Base-by-base conservation (phyloP, 2,888 invertebrate genomes). In the Drosophila yooni region DNA sequence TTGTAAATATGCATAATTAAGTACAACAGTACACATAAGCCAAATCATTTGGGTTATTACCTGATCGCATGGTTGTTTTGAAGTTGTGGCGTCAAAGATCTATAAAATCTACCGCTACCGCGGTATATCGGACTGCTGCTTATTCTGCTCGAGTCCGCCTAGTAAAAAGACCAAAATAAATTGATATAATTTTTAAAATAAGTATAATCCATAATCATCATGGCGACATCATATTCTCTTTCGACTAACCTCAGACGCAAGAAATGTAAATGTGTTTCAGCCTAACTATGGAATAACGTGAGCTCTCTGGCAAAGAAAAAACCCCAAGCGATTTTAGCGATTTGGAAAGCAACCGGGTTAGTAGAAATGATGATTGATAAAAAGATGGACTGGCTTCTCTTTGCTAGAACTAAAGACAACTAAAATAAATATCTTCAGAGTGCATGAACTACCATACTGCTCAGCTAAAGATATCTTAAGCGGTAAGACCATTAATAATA, bases 51-150 rank as follows among this genome's bases (percentile, higher is more conserved):
- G 6, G 7, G 25, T 18, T 33, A 29, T 72, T 82, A 88, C 89
- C 91, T 82, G 75, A 73, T 81, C 61, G 76, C 31, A 1, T 60
- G 58, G 56, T 59, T 58, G 11, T 94, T 93, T 40, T 94, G 94
- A 52, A 94, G 94, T 70, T 94, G 93, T 29, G 95, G 95, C 57
- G 95, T 95, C 68, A 94, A 92, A 60, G 94, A 94, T 43, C 95
- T 80, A n/a, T 88, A 72, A 48, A 87, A 70, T 56, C 56, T 27
- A 3, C 21, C 27, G 10, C 70, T 57, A 5, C 36, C 43, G 10
- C 46, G 88, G 67, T 92, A 92, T 56, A 91, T 91, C 51, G 93
- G 91, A 56, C 88, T 91, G n/a, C 92, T 79, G 71, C 82, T 88
- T 33, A 82, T 79, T 40, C 79, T 83, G 53, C 72, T 78, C 6